Evolutionary conservation across 2,113 vertebrate genomes (phyloP), one percentile per base, ranked within the genome.

Genomic region (Marcusenius ussheri): DNA sequence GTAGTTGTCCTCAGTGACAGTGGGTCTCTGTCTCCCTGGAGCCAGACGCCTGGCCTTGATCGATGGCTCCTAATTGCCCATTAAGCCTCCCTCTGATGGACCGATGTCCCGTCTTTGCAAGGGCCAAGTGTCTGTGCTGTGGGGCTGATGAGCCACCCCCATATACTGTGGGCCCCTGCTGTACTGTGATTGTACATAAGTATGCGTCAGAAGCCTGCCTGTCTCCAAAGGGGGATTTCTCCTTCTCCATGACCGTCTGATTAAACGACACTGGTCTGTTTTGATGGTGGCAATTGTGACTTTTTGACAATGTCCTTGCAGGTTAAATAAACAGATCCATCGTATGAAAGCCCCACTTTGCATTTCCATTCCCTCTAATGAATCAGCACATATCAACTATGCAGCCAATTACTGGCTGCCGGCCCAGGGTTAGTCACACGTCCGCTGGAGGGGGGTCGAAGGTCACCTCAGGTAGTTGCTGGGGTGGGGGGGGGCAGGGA

Each of bases 51-150:
- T 39, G 24, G 21, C 3, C 6, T 77, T 89, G 74, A 84, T 62
- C 39, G 77, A 89, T 45, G 39, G 35, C 77, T 83, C 77, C 35
- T 89, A 89, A 89, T 89, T 89, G 80, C 77, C 77, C 80, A 89
- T 89, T 89, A 89, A 21, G 42, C 45, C 51, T 45, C 50, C 80
- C 77, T 53, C 31, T 46, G 51, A 89, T 46, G 80, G 77, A 83
- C 51, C 1, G 35, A 62, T 88, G 87, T 88, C 50, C 87, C 19
- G 0, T 88, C 35, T 66, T 58, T 62, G 15, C 50, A 31, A 8
- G 35, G 42, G 83, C 70, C 3, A 11, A 5, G 3, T 74, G 27
- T 74, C 70, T n/a, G 45, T 10, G 83, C 42, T 7, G 5, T 19
- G 84, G 19, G 31, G n/a, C 6, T 83, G 45, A 21, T 5, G 6